Evolutionary conservation across 2,113 vertebrate genomes (phyloP).

Genomic region (Poicephalus gulielmi): DNA sequence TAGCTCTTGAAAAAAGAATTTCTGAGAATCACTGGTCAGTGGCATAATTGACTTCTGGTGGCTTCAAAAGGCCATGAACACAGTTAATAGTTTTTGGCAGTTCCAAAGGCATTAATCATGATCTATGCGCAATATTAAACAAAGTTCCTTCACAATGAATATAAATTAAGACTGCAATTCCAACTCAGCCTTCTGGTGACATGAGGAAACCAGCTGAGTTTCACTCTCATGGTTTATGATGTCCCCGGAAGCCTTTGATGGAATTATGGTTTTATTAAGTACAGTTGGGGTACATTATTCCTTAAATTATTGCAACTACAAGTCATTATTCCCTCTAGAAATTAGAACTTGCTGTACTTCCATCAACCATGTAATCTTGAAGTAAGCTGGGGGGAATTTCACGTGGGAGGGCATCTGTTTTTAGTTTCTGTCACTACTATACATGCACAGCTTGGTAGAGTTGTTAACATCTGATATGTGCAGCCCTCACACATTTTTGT

Average conservation of each 20-base stretch:
- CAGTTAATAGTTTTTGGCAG: conserved; percentile 40
- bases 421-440: conserved; percentile 20
- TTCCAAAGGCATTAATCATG: conserved; percentile 42
- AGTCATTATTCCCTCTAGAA: conserved; percentile 58
- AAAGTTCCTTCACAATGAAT: conserved; percentile 53
- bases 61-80: conserved; percentile 28
- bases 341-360: conserved; percentile 55
- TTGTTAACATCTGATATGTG: background rate
- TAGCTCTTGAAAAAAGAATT: background rate
- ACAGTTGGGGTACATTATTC: conserved; percentile 60
- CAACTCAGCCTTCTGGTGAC: conserved; percentile 45
- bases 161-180: conserved; percentile 56
- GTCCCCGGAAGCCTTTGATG: conserved; percentile 41
- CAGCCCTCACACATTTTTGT: background rate
- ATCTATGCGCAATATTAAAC: conserved; percentile 55
- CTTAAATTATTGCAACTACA: conserved; percentile 61
- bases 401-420: background rate
- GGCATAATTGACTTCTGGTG: conserved; percentile 27
- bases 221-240: conserved; percentile 43
- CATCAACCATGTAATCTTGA: conserved; percentile 36
- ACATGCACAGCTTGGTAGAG: background rate
- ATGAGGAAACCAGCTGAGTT: conserved; percentile 37
- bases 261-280: conserved; percentile 58
- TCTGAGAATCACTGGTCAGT: background rate
- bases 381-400: conserved; percentile 33